Base-by-base conservation (phyloP, 2,113 vertebrate genomes). In the Globicephala melas region DNA sequence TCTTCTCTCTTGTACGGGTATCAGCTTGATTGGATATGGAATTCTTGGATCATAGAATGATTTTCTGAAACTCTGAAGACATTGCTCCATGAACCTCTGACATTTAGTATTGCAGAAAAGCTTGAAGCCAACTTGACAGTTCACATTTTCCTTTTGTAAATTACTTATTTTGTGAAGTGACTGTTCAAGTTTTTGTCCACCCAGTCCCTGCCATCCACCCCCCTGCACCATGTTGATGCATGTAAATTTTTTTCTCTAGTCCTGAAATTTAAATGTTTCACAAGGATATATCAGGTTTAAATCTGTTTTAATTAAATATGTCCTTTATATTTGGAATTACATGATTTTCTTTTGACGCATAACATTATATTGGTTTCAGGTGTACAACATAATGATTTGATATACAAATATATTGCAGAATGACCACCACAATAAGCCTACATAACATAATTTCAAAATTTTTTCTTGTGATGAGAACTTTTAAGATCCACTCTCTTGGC, bases 241-340 rank as follows among this genome's bases (percentile, higher is more conserved):
- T 77, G 13, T 76, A 38, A 12, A 47, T 2, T 38, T 67, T 73
- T 79, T 63, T 55, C 18, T 28, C 58, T 36, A 60, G 31, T 58
- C 25, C 5, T 80, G 12, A 58, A 89, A 79, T 93, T 81, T 84
- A 85, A 80, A 50, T 41, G 60, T 50, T 58, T 95, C 36, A 80
- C 21, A 15, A 67, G 21, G 21, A 31, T 85, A 38, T 55, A 95
- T 92, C 62, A 55, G 28, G 23, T 53, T 55, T n/a, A 73, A 80
- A 26, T 84, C 41, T 41, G 17, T 67, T 62, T 47, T 36, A 25
- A 71, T 55, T 67, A 55, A 71, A 58, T 23, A 21, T 38, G 8
- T 13, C 41, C 18, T 77, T 53, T 71, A 62, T 2, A 5, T 67
- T 85, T 89, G 21, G 50, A 80, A 17, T 67, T 33, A 89, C 36